Evolutionary conservation across 2,888 invertebrate species (phyloP).

Genomic region (Epinotia demarniana): DNA sequence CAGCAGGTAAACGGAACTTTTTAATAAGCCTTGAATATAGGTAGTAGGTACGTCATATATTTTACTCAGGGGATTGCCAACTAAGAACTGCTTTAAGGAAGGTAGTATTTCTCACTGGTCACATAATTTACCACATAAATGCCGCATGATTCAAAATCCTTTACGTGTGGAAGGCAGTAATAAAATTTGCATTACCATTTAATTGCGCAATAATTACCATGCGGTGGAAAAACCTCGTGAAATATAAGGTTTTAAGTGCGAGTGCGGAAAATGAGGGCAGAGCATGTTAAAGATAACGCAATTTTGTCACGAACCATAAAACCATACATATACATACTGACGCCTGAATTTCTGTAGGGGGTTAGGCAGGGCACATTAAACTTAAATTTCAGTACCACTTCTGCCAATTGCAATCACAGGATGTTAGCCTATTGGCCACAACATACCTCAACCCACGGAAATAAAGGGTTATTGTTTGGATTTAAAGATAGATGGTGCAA

Average conservation of each 20-base stretch:
- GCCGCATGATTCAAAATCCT: slow-evolving; percentile 10
- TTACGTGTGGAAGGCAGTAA: background rate
- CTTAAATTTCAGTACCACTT: background rate
- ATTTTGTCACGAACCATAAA: slow-evolving; percentile 11
- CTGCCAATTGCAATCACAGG: background rate
- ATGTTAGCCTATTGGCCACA: too few relatives aligned
- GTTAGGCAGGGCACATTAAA: background rate
- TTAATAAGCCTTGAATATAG: background rate
- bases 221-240: slow-evolving; percentile 28
- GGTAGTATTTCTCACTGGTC: slow-evolving; percentile 13
- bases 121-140: slow-evolving; percentile 11
- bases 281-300: slow-evolving; percentile 11
- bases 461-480: too few relatives aligned
- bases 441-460: too few relatives aligned
- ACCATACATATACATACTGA: background rate
- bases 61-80: background rate
- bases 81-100: background rate
- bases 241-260: slow-evolving; percentile 12
- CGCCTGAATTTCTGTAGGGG: background rate
- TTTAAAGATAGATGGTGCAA: too few relatives aligned
- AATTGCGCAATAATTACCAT: slow-evolving; percentile 1
- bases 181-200: slow-evolving; percentile 22
- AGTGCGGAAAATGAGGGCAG: slow-evolving; percentile 14
- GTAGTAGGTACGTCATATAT: background rate
- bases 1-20: background rate